phyloP scores from a whole-genome alignment of 92 coral and sea anemone species.

The Pocillopora meandrina region DNA sequence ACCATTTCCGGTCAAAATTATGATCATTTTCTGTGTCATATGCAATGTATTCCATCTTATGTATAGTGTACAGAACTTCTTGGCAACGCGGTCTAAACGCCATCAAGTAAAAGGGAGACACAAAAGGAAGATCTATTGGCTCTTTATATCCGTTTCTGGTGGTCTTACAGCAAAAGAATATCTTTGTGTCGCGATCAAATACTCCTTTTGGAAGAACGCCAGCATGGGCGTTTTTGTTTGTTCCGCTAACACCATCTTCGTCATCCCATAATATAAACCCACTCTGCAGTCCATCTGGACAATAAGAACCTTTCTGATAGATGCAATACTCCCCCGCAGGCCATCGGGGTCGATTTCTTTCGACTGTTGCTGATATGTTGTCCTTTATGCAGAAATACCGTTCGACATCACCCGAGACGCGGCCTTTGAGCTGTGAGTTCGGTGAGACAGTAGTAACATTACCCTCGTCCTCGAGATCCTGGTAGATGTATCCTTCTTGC shows the following conservation, averaged over 20 bases:
- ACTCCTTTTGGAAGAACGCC: constrained; percentile 71
- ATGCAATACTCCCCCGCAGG: constrained; percentile 77
- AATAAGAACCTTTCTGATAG: constrained; percentile 57
- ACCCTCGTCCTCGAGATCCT: constrained; percentile 22
- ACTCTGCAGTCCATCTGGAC: constrained; percentile 56
- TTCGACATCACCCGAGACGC: constrained; percentile 56
- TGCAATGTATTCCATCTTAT: constrained; percentile 35
- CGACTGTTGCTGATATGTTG: constrained; percentile 7
- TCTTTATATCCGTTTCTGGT: not conserved
- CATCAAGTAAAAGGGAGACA: constrained; percentile 52
- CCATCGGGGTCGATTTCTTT: constrained; percentile 50
- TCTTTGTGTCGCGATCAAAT: constrained; percentile 55
- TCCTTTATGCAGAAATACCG: constrained; percentile 74
- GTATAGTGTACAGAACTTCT: constrained; percentile 41
- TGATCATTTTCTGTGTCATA: constrained; percentile 46
- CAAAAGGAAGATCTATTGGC: constrained; percentile 46
- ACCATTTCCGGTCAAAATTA: constrained; percentile 3
- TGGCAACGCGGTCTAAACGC: constrained; percentile 46
- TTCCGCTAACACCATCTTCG: constrained; percentile 29
- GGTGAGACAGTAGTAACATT: constrained; percentile 10
- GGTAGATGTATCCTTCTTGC: constrained; percentile 20
- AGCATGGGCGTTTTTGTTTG: constrained; percentile 40
- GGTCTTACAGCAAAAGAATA: constrained; percentile 48
- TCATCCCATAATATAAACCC: constrained; percentile 73
- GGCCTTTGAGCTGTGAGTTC: constrained; percentile 52